Evolutionary conservation across 1,140 invertebrate species (phyloP), one percentile per base, ranked within the genome.

Genomic region (Globodera rostochiensis): DNA sequence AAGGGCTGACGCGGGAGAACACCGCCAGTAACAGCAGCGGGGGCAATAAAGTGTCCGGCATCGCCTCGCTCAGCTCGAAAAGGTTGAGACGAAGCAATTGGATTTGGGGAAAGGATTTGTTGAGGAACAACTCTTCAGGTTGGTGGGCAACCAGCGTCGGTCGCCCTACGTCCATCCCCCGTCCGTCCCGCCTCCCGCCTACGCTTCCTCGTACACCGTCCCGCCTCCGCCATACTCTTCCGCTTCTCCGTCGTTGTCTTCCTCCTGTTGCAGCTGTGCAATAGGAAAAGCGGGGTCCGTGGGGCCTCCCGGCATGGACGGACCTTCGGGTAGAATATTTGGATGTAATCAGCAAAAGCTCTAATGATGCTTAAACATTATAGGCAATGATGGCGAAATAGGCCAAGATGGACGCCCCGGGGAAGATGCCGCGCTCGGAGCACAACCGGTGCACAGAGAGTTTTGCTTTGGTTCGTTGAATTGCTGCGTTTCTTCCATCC

Each of bases 351-450:
- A 19, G 15, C 71, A 36, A 3, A 19, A 19, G 71, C 8, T 19
- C 9, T 19, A 5, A 15, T 15, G 11, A 11, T 13, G 50, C 19
- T 15, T 73, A 15, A 15, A 36, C 36, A 5, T 57, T 73, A 2
- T 15, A 75, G 80, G 80, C n/a, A 45, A 47, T 82, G 74, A 75
- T 19, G 74, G 74, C 36, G 74, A 75, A 36, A 36, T 15, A 13
- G 74, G 74, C 25, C 11, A 11, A 49, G 74, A 75, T 19, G 74
- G 74, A 64, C 36, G 19, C 9, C 21, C 60, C 13, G 80, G 80
- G n/a, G 73, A 74, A 67, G 80, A 81, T 50, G 75, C 80, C 21
- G 74, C 73, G 3, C 80, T 69, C n/a, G 80, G 80, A 7, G 69
- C 69, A 45, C 25, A 45, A 9, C 78, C 78, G 1, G 19, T 66